Evolutionary conservation across 2,888 invertebrate species (phyloP), one percentile per base, ranked within the genome.

Genomic region (Julus scanicus): DNA sequence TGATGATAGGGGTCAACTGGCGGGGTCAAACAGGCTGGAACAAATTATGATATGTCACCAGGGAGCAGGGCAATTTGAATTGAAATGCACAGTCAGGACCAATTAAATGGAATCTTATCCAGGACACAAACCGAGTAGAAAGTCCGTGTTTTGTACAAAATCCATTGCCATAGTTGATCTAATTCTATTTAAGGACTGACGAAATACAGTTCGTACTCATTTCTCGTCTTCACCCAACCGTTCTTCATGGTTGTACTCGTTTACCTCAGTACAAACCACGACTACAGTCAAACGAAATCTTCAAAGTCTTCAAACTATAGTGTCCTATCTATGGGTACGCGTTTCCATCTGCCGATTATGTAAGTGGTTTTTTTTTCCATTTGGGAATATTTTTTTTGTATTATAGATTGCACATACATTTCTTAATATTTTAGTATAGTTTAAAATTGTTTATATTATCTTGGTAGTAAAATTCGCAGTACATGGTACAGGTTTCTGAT

Each of bases 111-210:
- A 57, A 57, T 17, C 57, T 57, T 57, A 57, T 57, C 57, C 57
- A 57, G 57, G 57, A 57, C 57, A 57, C 57, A 57, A 57, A 57
- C 57, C 57, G 57, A 57, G 57, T 57, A 57, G 57, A 57, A 57
- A 57, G 57, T 57, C 57, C 57, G 57, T 57, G 57, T 57, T 57
- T 57, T 57, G 57, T n/a, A n/a, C n/a, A 57, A 57, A 57, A 17
- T n/a, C n/a, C 57, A 57, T 57, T 57, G 29, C 17, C 57, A n/a
- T 17, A 53, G 53, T 13, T 53, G 53, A 13, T 53, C n/a, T 13
- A n/a, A n/a, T 17, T 57, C 57, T 57, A 57, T 57, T 57, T 57
- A 57, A 57, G 8, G 57, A 17, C 17, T 6, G 57, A n/a, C 57
- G n/a, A 53, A 53, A n/a, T n/a, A n/a, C 57, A 57, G 17, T 57